A percentile compares a stretch with the other conserved stretches of the same genome.
These are phyloP conservation scores for Drosophila formosana DNA, from an alignment of 2,888 invertebrate genomes.

Conservation along the genomic window DNA sequence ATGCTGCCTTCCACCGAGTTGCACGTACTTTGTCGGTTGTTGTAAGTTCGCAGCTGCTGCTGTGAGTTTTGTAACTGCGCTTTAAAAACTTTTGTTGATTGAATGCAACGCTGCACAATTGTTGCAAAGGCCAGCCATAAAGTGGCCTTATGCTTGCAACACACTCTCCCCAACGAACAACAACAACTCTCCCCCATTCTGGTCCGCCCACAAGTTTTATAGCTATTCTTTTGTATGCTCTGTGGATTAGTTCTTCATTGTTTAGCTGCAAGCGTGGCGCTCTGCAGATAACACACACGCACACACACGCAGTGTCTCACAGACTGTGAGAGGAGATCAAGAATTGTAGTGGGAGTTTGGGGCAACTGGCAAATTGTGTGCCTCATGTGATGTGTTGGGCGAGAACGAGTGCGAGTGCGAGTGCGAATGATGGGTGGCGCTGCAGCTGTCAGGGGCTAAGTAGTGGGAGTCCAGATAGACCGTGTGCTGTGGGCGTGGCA, in stretches of 20 bases:
- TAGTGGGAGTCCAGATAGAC: conserved; percentile 30
- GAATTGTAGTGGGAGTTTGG: conserved; percentile 46
- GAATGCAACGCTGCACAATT: conserved; percentile 79
- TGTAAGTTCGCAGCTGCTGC: conserved; percentile 27
- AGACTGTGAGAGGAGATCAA: conserved; percentile 5
- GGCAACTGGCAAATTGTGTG: conserved; percentile 17
- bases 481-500: conserved; percentile 43
- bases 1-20: conserved; percentile 28
- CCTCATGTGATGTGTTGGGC: conserved; percentile 47
- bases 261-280: conserved; percentile 76
- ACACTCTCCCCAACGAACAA: background rate
- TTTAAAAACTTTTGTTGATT: conserved; percentile 78
- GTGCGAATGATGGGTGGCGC: conserved; percentile 51
- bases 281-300: conserved; percentile 61
- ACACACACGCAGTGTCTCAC: background rate
- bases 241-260: conserved; percentile 78
- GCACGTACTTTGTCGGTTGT: conserved; percentile 52
- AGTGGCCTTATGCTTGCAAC: conserved; percentile 66
- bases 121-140: conserved; percentile 79
- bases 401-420: background rate
- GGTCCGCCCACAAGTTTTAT: conserved; percentile 66
- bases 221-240: conserved; percentile 79
- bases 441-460: conserved; percentile 45
- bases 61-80: conserved; percentile 76
- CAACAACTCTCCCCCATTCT: background rate